Conservation (phyloP, 2,888 invertebrate genomes). For the Cephus nigrinus region DNA sequence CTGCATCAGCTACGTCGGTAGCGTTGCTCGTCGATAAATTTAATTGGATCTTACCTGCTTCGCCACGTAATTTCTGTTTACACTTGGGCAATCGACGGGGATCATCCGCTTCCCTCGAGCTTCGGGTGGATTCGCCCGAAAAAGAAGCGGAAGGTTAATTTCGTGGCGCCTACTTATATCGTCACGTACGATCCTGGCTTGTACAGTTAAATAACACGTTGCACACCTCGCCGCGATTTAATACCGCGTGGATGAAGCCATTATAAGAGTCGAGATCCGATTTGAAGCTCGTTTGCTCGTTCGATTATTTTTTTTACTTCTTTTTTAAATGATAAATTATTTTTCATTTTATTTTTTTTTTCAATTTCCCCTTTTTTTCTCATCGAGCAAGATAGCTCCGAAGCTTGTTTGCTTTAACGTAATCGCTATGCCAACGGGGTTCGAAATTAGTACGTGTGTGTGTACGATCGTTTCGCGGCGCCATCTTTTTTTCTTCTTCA, state of each 20-base stretch:
- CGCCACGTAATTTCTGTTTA: conserved; percentile 34
- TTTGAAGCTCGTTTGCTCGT: conserved; percentile 16
- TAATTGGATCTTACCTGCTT: neutral
- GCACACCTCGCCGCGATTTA: conserved; percentile 34
- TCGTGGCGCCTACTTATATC: conserved; percentile 20
- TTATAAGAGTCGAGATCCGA: conserved; percentile 39
- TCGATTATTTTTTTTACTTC: neutral
- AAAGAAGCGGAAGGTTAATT: conserved; percentile 19
- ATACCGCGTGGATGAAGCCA: conserved; percentile 41
- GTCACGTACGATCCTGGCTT: conserved; percentile 20
- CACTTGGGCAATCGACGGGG: conserved; percentile 25
- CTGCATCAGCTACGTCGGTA: neutral
- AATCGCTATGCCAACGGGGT: conserved; percentile 15
- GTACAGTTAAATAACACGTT: conserved; percentile 51
- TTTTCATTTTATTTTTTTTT: neutral
- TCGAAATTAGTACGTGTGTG: neutral
- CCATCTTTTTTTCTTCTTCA: neutral
- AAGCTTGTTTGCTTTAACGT: conserved; percentile 36
- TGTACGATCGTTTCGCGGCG: neutral
- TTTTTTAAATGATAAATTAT: neutral
- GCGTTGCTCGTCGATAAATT: neutral
- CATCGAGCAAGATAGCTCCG: neutral
- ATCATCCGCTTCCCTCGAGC: neutral
- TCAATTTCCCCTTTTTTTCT: conserved; percentile 10
- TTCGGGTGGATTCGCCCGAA: neutral